phyloP scores from a whole-genome alignment of 2,888 invertebrate species.

The Macroteleia sp. region DNA sequence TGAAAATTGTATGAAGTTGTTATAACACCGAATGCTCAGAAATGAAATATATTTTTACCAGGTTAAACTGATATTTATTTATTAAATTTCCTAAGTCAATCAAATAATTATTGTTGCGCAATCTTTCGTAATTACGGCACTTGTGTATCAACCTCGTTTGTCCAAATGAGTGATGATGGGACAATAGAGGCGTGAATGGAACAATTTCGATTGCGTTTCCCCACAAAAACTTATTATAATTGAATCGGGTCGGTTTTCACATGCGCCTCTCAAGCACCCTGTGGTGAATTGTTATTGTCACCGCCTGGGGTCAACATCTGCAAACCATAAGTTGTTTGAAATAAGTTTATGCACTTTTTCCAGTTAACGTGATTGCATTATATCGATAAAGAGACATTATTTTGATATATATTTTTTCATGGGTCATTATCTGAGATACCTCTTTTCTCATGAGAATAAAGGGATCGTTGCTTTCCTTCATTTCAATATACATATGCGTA shows the following conservation, averaged over 20 bases:
- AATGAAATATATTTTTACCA: constrained; percentile 56
- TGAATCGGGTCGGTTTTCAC: constrained; percentile 45
- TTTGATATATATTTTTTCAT: constrained; percentile 56
- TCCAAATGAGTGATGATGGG: constrained; percentile 26
- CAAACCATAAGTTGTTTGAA: constrained; percentile 37
- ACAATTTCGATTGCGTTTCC: constrained; percentile 41
- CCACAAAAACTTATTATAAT: constrained; percentile 63
- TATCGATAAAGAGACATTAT: constrained; percentile 45
- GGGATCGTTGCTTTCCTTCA: constrained; percentile 13
- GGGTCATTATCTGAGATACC: constrained; percentile 33
- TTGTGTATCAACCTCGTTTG: constrained; percentile 17
- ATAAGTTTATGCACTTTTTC: constrained; percentile 55
- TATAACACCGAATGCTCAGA: constrained; percentile 32
- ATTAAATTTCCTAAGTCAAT: not conserved
- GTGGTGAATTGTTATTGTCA: constrained; percentile 54
- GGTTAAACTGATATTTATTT: constrained; percentile 20
- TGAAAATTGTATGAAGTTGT: constrained; percentile 26
- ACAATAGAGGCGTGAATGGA: constrained; percentile 35
- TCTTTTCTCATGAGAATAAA: constrained; percentile 31
- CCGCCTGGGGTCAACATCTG: constrained; percentile 44
- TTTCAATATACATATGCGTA: too few relatives aligned
- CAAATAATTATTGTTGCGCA: too few relatives aligned
- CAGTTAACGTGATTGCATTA: constrained; percentile 53
- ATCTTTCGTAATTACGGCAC: constrained; percentile 13
- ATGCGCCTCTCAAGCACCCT: constrained; percentile 42